These are phyloP conservation scores for Amphimedon queenslandica DNA, from an alignment of 37 sponge, comb jelly and placozoan genomes.

Conservation along the genomic window DNA sequence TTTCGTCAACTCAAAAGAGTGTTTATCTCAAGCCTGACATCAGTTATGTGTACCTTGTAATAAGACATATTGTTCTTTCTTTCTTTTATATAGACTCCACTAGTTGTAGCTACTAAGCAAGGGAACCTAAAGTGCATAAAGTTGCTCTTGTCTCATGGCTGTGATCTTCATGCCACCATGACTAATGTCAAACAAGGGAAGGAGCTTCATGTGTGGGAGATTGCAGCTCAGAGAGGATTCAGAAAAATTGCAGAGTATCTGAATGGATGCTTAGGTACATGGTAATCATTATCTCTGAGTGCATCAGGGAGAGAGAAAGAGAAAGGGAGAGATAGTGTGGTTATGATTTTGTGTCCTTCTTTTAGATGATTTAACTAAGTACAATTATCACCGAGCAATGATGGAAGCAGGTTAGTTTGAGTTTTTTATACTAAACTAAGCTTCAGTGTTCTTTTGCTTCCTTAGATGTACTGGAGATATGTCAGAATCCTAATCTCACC, in stretches of 20 bases:
- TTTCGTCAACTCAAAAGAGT: too few relatives aligned
- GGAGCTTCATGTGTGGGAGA: conserved; percentile 1
- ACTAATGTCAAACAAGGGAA: not conserved
- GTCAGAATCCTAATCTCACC: not conserved
- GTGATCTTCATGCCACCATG: conserved; percentile 9
- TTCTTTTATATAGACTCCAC: conserved; percentile 42
- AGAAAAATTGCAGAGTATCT: conserved; percentile 23
- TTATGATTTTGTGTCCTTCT: not conserved
- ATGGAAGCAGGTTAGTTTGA: conserved; percentile 37
- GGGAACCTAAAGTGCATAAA: conserved; percentile 42
- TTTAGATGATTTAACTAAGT: conserved; percentile 26
- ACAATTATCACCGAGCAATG: conserved; percentile 29
- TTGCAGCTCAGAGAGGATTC: conserved; percentile 30
- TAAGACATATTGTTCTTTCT: too few relatives aligned
- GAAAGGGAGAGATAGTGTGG: not conserved
- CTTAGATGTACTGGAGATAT: conserved; percentile 2
- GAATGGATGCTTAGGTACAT: conserved; percentile 32
- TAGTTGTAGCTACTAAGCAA: conserved; percentile 38
- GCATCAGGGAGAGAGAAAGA: too few relatives aligned
- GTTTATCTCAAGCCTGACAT: too few relatives aligned
- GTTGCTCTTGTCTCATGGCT: conserved; percentile 22
- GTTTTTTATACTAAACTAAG: not conserved
- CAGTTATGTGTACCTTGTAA: too few relatives aligned
- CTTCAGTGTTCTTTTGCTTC: not conserved
- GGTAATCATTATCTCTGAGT: too few relatives aligned